Percentiles rank a stretch among this genome's conserved stretches.
Evolutionary conservation across 2,113 vertebrate genomes (phyloP).

Genomic region (Falco punctatus): DNA sequence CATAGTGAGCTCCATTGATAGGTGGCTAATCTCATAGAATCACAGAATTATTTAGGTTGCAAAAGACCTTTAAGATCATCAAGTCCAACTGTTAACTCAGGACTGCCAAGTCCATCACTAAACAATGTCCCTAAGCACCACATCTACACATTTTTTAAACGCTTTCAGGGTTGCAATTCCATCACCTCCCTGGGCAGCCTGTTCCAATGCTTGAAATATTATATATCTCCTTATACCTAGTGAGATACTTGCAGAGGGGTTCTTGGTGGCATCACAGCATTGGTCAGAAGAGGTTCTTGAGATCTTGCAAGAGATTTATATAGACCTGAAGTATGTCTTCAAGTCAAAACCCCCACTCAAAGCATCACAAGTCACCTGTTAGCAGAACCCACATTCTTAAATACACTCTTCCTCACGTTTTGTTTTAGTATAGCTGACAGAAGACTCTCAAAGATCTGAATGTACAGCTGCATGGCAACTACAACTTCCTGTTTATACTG

Average conservation of each 20-base stretch:
- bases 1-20: accelerated
- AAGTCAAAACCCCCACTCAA: neutral
- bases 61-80: too few species aligned
- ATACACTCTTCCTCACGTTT: neutral
- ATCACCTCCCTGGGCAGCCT: too few species aligned
- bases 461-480: neutral
- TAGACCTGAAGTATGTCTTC: neutral
- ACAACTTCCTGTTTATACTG: neutral
- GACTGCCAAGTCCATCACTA: too few species aligned
- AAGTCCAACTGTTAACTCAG: too few species aligned
- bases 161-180: too few species aligned
- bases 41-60: too few species aligned
- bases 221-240: neutral
- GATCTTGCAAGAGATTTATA: neutral
- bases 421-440: neutral
- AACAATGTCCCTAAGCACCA: too few species aligned
- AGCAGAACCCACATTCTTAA: neutral
- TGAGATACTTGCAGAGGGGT: neutral
- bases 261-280: neutral
- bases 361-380: neutral
- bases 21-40: neutral
- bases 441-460: neutral
- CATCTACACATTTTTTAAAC: too few species aligned
- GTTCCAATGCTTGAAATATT: too few species aligned
- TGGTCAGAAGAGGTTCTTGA: neutral